These are phyloP conservation scores for Tragopan temminckii DNA, from an alignment of 2,797 vertebrate genomes.

Conservation along the genomic window DNA sequence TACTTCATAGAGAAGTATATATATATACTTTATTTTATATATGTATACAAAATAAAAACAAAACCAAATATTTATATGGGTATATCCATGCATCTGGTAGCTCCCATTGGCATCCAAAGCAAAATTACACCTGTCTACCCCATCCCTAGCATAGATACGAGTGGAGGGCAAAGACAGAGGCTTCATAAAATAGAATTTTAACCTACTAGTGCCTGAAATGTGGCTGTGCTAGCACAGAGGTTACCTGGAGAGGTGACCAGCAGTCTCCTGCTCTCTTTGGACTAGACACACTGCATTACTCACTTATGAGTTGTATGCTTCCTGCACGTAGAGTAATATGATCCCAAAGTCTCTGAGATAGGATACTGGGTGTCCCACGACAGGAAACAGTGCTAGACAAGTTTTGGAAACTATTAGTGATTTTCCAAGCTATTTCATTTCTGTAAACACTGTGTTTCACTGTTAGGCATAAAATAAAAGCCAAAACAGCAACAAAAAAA, in stretches of 20 bases:
- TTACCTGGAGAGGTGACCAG: neutral
- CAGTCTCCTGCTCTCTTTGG: neutral
- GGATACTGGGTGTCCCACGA: neutral
- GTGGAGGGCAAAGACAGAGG: rapidly evolving
- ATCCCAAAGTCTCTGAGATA: neutral
- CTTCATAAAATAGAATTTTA: neutral
- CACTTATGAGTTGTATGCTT: rapidly evolving
- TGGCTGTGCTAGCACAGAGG: neutral
- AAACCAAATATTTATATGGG: neutral
- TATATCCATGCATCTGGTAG: neutral
- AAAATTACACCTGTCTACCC: neutral
- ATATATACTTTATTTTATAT: no score
- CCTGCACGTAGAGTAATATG: rapidly evolving
- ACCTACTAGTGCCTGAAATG: neutral
- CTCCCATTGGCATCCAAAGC: neutral
- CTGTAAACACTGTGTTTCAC: neutral
- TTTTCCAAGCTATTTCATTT: neutral
- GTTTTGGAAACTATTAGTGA: neutral
- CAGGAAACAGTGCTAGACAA: neutral
- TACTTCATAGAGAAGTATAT: neutral
- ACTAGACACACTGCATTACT: neutral
- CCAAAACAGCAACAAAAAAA: rapidly evolving
- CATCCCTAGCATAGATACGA: rapidly evolving
- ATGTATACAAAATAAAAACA: neutral
- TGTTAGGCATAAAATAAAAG: neutral